Evolutionary conservation across 2,113 vertebrate genomes (phyloP).

Genomic region (Noturus placidus): DNA sequence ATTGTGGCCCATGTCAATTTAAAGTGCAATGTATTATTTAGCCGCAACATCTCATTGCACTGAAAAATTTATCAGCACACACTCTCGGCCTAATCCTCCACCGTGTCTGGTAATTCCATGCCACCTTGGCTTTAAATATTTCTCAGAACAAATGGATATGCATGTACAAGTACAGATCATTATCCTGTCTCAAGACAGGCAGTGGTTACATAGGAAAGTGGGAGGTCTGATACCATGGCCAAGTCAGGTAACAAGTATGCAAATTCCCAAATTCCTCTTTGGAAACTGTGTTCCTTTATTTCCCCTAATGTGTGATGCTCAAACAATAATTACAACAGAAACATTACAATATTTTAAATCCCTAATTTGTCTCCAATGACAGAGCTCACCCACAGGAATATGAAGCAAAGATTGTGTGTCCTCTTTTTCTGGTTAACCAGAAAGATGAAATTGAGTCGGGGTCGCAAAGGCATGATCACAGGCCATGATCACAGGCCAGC

Average conservation of each 20-base stretch:
- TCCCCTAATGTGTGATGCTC: constrained; percentile 65
- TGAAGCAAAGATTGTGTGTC: neutral
- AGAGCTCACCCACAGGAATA: neutral
- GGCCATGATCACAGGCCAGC: constrained; percentile 10
- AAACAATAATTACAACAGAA: constrained; percentile 72
- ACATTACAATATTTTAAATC: constrained; percentile 11
- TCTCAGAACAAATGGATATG: constrained; percentile 81
- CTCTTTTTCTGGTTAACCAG: constrained; percentile 8
- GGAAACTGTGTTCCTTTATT: constrained; percentile 59
- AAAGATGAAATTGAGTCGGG: neutral
- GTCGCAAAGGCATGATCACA: constrained; percentile 11
- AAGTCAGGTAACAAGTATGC: neutral
- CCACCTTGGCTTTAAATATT: constrained; percentile 81
- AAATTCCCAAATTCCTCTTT: neutral
- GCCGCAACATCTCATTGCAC: constrained; percentile 77
- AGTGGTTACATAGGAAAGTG: neutral
- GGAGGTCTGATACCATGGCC: neutral
- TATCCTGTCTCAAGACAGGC: constrained; percentile 19
- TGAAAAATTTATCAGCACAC: constrained; percentile 83
- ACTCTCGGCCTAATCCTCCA: constrained; percentile 73
- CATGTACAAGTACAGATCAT: constrained; percentile 47
- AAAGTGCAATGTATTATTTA: constrained; percentile 86
- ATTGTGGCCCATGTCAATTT: constrained; percentile 75
- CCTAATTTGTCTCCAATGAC: constrained; percentile 9
- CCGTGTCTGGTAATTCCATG: constrained; percentile 72